Percentiles rank a stretch among this genome's conserved stretches.
These are phyloP conservation scores for Habroteleia sp. DNA, from an alignment of 2,888 invertebrate genomes.

Conservation along the genomic window DNA sequence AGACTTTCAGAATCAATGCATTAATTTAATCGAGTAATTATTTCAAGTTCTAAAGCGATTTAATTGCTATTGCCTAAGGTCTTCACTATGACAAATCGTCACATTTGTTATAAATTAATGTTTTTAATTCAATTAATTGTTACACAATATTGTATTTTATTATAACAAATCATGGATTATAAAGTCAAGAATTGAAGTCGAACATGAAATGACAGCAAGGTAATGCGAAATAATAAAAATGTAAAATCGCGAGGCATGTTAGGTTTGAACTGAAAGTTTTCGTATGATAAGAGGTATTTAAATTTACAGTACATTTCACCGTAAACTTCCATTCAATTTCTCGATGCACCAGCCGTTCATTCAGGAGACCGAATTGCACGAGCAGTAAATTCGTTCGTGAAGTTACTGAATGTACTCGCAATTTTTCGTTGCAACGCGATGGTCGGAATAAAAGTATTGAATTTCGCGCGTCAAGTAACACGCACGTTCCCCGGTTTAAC, in stretches of 20 bases:
- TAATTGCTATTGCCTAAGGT: too few species aligned
- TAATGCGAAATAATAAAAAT: neutral
- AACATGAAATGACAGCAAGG: too few species aligned
- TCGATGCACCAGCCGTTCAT: neutral
- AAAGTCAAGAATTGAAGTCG: too few species aligned
- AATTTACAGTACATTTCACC: neutral
- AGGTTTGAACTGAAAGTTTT: neutral
- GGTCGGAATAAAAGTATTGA: constrained; percentile 27
- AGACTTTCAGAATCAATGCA: too few species aligned
- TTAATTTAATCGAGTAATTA: too few species aligned
- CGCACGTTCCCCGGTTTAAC: constrained; percentile 24
- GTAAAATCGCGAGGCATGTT: too few species aligned
- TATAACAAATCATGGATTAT: too few species aligned
- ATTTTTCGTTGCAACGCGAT: constrained; percentile 12
- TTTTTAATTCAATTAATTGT: too few species aligned
- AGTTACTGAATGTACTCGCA: constrained; percentile 5
- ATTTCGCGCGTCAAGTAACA: constrained; percentile 36
- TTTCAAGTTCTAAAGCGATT: too few species aligned
- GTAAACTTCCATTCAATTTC: neutral
- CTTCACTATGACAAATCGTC: too few species aligned
- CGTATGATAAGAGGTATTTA: neutral
- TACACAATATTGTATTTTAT: too few species aligned
- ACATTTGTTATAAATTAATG: too few species aligned
- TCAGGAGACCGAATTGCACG: neutral
- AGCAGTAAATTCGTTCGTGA: constrained; percentile 1